Percentiles rank a stretch among this genome's conserved stretches.
phyloP scores from a whole-genome alignment of 2,888 invertebrate species.

The Alviniconcha strummeri region DNA sequence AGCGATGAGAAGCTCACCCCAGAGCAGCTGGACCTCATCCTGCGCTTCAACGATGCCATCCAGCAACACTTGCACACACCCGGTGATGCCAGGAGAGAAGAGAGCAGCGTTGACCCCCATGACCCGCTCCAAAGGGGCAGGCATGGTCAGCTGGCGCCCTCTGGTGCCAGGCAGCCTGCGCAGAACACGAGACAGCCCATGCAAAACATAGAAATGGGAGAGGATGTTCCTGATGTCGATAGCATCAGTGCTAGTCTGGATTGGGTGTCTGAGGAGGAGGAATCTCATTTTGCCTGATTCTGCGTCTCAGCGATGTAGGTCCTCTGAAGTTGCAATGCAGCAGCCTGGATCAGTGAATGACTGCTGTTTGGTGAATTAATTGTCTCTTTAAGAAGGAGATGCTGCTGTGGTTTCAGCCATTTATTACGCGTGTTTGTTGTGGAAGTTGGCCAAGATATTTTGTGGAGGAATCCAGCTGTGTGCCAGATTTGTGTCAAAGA shows the following conservation, averaged over 20 bases:
- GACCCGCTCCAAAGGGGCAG: not conserved
- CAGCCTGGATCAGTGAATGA: too few relatives aligned
- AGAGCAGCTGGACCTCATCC: conserved; percentile 48
- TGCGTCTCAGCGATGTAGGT: too few relatives aligned
- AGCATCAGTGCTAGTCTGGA: not conserved
- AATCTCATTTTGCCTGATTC: not conserved
- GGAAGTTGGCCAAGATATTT: too few relatives aligned
- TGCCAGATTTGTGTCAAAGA: too few relatives aligned
- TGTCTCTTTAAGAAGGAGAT: too few relatives aligned
- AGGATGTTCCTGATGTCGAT: conserved; percentile 8
- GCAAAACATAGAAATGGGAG: conserved; percentile 18
- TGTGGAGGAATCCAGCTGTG: too few relatives aligned
- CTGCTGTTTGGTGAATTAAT: too few relatives aligned
- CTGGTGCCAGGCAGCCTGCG: conserved; percentile 20
- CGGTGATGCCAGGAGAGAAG: not conserved
- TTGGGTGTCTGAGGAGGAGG: conserved; percentile 15
- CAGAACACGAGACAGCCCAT: conserved; percentile 27
- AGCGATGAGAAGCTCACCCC: conserved; percentile 42
- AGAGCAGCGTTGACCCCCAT: not conserved
- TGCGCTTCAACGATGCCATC: conserved; percentile 54
- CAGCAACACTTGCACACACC: conserved; percentile 4
- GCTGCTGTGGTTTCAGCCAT: too few relatives aligned
- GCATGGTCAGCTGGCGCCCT: not conserved
- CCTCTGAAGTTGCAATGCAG: too few relatives aligned
- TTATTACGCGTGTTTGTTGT: too few relatives aligned